These are phyloP conservation scores for Ischnura elegans DNA, from an alignment of 2,888 invertebrate genomes.

Conservation along the genomic window DNA sequence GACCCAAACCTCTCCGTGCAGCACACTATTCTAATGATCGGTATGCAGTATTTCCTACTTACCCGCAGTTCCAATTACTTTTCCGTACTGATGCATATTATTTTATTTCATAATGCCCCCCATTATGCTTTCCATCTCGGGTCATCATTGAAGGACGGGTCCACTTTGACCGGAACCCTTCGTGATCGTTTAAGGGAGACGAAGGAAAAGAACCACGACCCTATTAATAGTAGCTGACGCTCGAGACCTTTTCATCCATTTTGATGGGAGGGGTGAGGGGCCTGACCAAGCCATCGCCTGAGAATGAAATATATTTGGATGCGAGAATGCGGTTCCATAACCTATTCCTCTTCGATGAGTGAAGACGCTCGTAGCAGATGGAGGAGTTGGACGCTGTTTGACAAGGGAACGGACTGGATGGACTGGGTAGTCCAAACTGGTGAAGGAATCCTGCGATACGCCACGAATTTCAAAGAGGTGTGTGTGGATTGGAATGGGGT, in stretches of 20 bases:
- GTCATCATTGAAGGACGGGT: background rate
- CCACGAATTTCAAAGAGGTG: slow-evolving; percentile 46
- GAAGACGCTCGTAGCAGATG: slow-evolving; percentile 7
- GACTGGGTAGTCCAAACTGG: background rate
- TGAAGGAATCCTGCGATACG: slow-evolving; percentile 36
- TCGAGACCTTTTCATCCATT: background rate
- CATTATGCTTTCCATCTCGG: background rate
- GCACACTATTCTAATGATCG: too few relatives aligned
- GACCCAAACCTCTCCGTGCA: too few relatives aligned
- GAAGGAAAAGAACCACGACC: background rate
- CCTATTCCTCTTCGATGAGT: slow-evolving; percentile 32
- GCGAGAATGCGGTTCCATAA: slow-evolving; percentile 60
- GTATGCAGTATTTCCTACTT: too few relatives aligned
- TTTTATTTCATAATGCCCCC: background rate
- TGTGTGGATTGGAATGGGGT: background rate
- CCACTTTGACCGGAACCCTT: background rate
- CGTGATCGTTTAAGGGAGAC: background rate
- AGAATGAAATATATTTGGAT: slow-evolving; percentile 55
- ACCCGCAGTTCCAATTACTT: too few relatives aligned
- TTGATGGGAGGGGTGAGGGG: background rate
- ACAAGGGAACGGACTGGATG: background rate
- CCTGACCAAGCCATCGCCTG: background rate
- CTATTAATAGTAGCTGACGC: background rate
- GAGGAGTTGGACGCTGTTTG: too few relatives aligned
- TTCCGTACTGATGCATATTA: background rate